Base-by-base conservation (phyloP, 2,113 vertebrate species). In the Sylvilagus bachmani region DNA sequence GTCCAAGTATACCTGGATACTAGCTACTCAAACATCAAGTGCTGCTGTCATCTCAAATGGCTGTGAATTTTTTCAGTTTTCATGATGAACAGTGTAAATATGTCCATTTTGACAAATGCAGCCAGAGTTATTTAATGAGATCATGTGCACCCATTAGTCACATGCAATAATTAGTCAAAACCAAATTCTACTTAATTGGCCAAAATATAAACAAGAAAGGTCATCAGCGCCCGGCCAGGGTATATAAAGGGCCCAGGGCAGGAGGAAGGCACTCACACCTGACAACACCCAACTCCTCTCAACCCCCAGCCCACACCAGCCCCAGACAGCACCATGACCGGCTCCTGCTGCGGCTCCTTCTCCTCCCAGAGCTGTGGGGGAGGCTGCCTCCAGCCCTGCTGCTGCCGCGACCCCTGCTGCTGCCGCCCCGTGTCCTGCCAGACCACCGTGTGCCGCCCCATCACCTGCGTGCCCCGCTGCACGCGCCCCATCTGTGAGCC, bases 391-490 rank as follows among this genome's bases (percentile, higher is more conserved):
- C 92, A 95, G 87, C 93, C 96, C 86, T 78, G 94, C 94, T 93
- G 87, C 92, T 62, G 5, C 83, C 33, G 79, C 3, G 92, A 95
- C 83, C 95, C 96, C 92, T 91, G 95, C 94, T 92, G 94, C 84
- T 94, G 95, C 90, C 95, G 92, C 82, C 96, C 96, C 0, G 73
- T 94, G 86, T 73, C 90, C 90, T 96, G 69, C 90, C 95, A 96
- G 95, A 96, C 97, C 96, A 96, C 95, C 12, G 94, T 96, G 83
- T 89, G 91, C 93, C 96, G 96, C 84, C 97, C 96, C 0, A 80
- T 96, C 33, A 95, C 36, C 92, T 89, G 79, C 8, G 87, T 95
- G 95, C n/a, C 96, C 78, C 95, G 64, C 90, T 96, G 22, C 92
- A 95, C 90, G 1, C 95, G 96, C 49, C 71, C 95, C 89, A 88